Base-by-base conservation (phyloP, 2,888 invertebrate genomes). In the Ophion obscuratus region DNA sequence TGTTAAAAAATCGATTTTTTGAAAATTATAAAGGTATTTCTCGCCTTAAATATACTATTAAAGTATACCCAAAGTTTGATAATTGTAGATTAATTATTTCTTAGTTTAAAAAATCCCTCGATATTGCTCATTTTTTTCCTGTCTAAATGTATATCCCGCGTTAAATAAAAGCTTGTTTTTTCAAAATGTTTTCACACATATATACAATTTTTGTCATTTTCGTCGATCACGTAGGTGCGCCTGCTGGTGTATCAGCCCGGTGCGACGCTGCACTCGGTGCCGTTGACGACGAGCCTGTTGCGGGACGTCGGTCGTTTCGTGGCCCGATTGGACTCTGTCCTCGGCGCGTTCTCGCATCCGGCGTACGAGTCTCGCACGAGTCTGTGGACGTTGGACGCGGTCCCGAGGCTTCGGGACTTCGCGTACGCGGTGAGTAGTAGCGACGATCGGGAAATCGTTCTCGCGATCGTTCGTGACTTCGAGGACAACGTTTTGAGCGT, bases 211-310 rank as follows among this genome's bases (percentile, higher is more conserved):
- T 27, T 1, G 14, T 61, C 0, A 17, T 7, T 20, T 7, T 7
- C 20, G 10, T 61, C 20, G 4, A 5, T 24, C 61, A 20, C n/a
- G 44, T 59, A 84, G 81, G 81, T 84, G 11, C 95, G 98, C 4
- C 95, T 99, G 17, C 94, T 98, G 90, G 96, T 97, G 91, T 98
- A 95, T 91, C 95, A 97, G 17, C 96, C 97, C 0, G 98, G 98
- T 0, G 95, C 95, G 81, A 94, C 97, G 81, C 94, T 98, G 77
- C 94, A 95, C 57, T 94, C 96, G 83, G 96, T 97, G 0, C 95
- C 96, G 0, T 94, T 94, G 77, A 96, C 96, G 0, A 94, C 95
- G 53, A 94, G 96, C 6, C 92, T 98, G 84, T 95, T 97, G 84
- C 96, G 95, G 89, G 96, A 97, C 91, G 95, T 96, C 24, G 99